These are phyloP conservation scores for Frankliniella fusca DNA, from an alignment of 2,888 invertebrate species.

Conservation along the genomic window DNA sequence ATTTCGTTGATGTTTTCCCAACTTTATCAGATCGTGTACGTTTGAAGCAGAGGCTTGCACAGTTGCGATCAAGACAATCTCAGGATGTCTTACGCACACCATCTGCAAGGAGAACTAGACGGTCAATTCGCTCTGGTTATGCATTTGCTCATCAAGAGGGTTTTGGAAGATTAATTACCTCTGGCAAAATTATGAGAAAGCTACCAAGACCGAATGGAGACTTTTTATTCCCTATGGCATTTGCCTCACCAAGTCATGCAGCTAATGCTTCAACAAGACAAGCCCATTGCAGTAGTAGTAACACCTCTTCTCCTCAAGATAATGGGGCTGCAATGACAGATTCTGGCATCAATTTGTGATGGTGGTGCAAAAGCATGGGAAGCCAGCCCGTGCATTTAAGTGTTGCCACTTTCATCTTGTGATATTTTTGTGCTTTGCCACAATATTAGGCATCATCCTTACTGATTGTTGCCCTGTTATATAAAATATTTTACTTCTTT, in stretches of 20 bases:
- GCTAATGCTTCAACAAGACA: slow-evolving; percentile 17
- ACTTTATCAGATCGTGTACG: slow-evolving; percentile 89
- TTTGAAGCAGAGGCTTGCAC: slow-evolving; percentile 68
- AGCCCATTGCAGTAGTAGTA: slow-evolving; percentile 9
- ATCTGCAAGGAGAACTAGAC: slow-evolving; percentile 80
- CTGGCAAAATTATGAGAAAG: slow-evolving; percentile 91
- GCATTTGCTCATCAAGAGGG: slow-evolving; percentile 98
- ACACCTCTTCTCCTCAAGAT: slow-evolving; percentile 7
- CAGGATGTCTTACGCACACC: slow-evolving; percentile 78
- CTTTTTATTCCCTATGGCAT: slow-evolving; percentile 32
- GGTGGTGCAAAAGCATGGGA: slow-evolving; percentile 10
- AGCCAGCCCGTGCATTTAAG: slow-evolving; percentile 18
- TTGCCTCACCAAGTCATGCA: slow-evolving; percentile 27
- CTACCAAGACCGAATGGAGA: slow-evolving; percentile 58
- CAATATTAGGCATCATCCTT: neutral
- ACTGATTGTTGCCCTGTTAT: neutral
- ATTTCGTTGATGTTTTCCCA: slow-evolving; percentile 84
- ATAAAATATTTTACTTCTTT: slow-evolving; percentile 7
- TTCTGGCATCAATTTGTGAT: slow-evolving; percentile 25
- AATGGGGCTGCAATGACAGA: slow-evolving; percentile 4
- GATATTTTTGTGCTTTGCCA: slow-evolving; percentile 23
- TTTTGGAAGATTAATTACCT: slow-evolving; percentile 93
- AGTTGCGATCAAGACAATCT: slow-evolving; percentile 59
- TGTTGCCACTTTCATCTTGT: slow-evolving; percentile 16
- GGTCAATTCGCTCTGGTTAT: slow-evolving; percentile 92